Base-by-base conservation (phyloP, 1,140 invertebrate genomes). In the Tribolium castaneum region DNA sequence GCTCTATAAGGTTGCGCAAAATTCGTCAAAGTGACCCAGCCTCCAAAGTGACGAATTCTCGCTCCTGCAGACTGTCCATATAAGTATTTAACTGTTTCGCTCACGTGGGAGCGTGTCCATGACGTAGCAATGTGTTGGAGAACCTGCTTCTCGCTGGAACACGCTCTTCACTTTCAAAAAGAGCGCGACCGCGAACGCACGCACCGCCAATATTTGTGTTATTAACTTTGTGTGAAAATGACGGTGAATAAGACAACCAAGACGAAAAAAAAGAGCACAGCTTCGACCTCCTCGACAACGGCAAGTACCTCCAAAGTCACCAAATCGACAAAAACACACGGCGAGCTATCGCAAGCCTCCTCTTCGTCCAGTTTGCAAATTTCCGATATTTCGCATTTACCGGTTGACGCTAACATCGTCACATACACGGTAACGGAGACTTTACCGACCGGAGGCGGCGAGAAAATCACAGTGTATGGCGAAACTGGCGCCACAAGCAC, bases 401-500 rank as follows among this genome's bases (percentile, higher is more conserved):
- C 85, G 9, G 82, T 84, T 22, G 81, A 78, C 39, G 79, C 81
- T 4, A 82, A 84, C 14, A 34, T 83, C 5, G 84, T 86, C 2
- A 82, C 80, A 14, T 87, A 87, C 62, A 85, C 82, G 4, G 86
- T 87, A 9, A 86, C 85, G 0, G 85, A 86, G 78, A 77, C 77
- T 19, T 54, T 86, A 7, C 85, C 84, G 3, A 81, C 82, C 3
- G 85, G 85, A 6, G 59, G 80, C 7, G 84, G 84, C 19, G 86
- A 87, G 80, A 87, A 84, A 80, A 84, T 87, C 10, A 87, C 86
- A n/a, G 83, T 81, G 6, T 87, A 87, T 72, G 80, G 76, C 6
- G 85, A 85, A 45, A 50, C 80, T 6, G 85, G 84, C 7, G 77
- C 66, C 9, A 85, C 84, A 13, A 82, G 81, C 45, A 85, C 85